These are phyloP conservation scores for Eleginops maclovinus DNA, from an alignment of 2,113 vertebrate species.

Conservation along the genomic window DNA sequence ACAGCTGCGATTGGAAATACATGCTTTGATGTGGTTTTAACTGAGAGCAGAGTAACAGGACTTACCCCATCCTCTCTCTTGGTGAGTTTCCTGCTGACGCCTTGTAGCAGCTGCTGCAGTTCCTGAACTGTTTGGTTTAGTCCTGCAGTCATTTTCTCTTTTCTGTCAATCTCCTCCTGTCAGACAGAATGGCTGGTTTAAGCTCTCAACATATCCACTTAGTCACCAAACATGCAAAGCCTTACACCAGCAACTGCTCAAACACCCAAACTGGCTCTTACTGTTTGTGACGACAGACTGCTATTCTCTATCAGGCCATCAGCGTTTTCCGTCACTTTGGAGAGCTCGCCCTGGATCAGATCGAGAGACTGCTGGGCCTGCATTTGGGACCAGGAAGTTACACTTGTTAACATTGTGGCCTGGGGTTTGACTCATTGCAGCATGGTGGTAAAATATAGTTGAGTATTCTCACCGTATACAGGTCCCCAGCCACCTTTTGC, in stretches of 20 bases:
- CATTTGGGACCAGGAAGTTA: conserved; percentile 1
- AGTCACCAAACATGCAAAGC: background rate
- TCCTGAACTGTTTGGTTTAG: conserved; percentile 92
- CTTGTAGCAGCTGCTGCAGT: conserved; percentile 91
- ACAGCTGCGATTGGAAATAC: background rate
- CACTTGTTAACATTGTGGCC: background rate
- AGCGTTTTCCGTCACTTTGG: conserved; percentile 87
- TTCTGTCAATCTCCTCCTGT: conserved; percentile 89
- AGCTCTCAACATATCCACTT: background rate
- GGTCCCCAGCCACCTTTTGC: conserved; percentile 90
- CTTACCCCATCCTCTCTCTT: conserved; percentile 69
- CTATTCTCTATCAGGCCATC: conserved; percentile 91
- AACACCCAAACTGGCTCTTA: conserved; percentile 64
- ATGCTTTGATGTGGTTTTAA: too few species aligned
- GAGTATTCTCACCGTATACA: conserved; percentile 88
- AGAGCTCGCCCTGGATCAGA: conserved; percentile 92
- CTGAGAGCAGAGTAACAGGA: too few species aligned
- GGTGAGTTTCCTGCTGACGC: conserved; percentile 90
- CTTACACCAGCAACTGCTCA: background rate
- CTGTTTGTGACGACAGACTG: conserved; percentile 87
- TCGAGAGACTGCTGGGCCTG: conserved; percentile 96
- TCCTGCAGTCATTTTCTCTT: conserved; percentile 88
- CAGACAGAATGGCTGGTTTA: conserved; percentile 45
- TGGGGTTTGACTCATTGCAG: background rate
- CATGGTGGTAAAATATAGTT: background rate